Evolutionary conservation across 2,888 invertebrate genomes (phyloP).

Genomic region (Siphlonurus alternatus): DNA sequence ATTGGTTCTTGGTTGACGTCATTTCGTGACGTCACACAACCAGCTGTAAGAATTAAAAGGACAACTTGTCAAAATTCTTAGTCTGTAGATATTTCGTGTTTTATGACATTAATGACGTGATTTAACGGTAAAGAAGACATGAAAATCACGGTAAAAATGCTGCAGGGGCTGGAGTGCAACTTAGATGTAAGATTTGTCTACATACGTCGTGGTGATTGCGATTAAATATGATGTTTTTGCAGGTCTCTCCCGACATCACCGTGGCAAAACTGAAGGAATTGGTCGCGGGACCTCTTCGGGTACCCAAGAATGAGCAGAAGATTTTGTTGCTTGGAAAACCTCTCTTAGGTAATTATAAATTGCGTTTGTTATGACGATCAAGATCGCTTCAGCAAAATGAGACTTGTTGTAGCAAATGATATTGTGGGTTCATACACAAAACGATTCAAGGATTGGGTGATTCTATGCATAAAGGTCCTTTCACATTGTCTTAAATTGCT

Average conservation of each 20-base stretch:
- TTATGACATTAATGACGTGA: too few species aligned
- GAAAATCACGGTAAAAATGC: conserved; percentile 1
- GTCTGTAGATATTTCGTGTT: too few species aligned
- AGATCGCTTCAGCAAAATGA: neutral
- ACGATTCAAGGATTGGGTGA: neutral
- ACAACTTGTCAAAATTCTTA: too few species aligned
- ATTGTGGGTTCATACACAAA: neutral
- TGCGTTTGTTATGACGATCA: neutral
- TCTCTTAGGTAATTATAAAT: neutral
- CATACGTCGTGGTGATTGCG: neutral
- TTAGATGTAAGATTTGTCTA: neutral
- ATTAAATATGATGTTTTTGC: neutral
- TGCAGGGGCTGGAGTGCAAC: neutral
- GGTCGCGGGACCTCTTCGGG: neutral
- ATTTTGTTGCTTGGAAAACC: neutral
- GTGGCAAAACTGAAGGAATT: neutral
- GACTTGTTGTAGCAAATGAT: neutral
- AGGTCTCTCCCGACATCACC: neutral
- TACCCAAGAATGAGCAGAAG: neutral
- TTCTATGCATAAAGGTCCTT: neutral
- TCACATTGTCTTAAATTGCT: too few species aligned
- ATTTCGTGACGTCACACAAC: too few species aligned
- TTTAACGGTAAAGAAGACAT: neutral
- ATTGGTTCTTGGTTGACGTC: too few species aligned
- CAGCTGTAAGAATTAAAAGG: too few species aligned